These are phyloP conservation scores for Hydropotes inermis DNA, from an alignment of 2,113 vertebrate genomes.

Conservation along the genomic window DNA sequence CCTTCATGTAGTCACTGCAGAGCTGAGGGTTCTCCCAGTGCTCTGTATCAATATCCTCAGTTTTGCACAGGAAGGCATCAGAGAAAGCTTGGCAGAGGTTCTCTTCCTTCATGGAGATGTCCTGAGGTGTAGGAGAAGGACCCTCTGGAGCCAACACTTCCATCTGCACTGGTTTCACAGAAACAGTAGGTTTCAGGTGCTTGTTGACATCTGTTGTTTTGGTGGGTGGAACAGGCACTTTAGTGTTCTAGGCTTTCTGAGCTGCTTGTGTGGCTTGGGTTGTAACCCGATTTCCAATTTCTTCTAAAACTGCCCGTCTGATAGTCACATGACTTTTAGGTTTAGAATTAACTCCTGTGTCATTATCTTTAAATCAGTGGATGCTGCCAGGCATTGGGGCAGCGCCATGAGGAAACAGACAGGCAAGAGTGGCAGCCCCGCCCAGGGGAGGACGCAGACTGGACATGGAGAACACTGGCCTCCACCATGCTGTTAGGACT, in stretches of 20 bases:
- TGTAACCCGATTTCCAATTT: conserved; percentile 81
- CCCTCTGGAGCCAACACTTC: conserved; percentile 71
- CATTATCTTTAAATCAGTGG: conserved; percentile 74
- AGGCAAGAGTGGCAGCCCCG: not conserved
- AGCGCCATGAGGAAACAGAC: conserved; percentile 59
- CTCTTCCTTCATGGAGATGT: conserved; percentile 86
- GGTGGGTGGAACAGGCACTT: conserved; percentile 62
- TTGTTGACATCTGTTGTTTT: conserved; percentile 59
- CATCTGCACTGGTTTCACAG: conserved; percentile 63
- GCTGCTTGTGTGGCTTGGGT: conserved; percentile 17
- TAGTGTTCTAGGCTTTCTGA: conserved; percentile 79
- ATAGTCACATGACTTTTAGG: conserved; percentile 61
- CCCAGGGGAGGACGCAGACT: not conserved
- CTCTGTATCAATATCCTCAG: conserved; percentile 85
- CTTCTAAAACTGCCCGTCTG: conserved; percentile 79
- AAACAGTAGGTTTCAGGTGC: conserved; percentile 57
- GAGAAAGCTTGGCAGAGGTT: conserved; percentile 93
- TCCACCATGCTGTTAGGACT: rapidly evolving
- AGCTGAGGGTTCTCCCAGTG: conserved; percentile 90
- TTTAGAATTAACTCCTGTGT: conserved; percentile 61
- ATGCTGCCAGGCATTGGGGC: conserved; percentile 32
- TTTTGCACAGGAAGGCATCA: conserved; percentile 81
- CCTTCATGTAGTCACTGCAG: conserved; percentile 92
- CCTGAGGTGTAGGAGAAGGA: conserved; percentile 70
- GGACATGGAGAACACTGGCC: rapidly evolving